Base-by-base conservation (phyloP, 2,113 vertebrate species). In the Mesocricetus auratus region DNA sequence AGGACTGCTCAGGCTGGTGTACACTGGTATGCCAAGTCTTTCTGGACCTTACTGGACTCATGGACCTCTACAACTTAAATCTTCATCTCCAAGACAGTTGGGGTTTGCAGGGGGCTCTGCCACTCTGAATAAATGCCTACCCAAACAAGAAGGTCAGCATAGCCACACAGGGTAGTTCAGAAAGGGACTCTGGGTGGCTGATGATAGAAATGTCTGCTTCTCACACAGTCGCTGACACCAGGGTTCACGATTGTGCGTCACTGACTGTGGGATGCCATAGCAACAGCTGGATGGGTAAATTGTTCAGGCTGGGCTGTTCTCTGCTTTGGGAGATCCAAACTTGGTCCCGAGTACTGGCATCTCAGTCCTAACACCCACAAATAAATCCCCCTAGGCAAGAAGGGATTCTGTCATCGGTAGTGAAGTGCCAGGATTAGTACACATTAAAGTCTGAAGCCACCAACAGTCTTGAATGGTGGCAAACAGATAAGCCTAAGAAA, bases 401-500 rank as follows among this genome's bases (percentile, higher is more conserved):
- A 56, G 11, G 16, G 85, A 91, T 81, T 89, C 91, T 95, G 74
- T 66, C 50, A 5, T 36, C 31, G 92, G 58, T 68, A 78, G n/a
- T 33, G 13, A 64, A 91, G 36, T 53, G 53, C 39, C 3, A 19
- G 31, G 66, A 81, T 53, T 22, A 21, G 31, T 47, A 36, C 60
- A 50, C 26, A 85, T 62, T 45, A n/a, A 56, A 75, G 83, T 45
- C 89, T 78, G 39, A 92, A 96, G 74, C 36, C 71, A 81, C 21
- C 42, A 11, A 24, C 33, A 86, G 60, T 36, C 17, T 90, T 71
- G 36, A 22, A 6, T 42, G 45, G 42, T n/a, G 4, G 73, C 60
- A 92, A 60, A 56, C 5, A 95, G 93, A 89, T 71, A 89, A 33
- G 53, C 45, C n/a, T 31, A 62, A 74, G 69, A 47, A 89, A 89